Evolutionary conservation across 2,888 invertebrate species (phyloP).

Genomic region (Horisme vitalbata): DNA sequence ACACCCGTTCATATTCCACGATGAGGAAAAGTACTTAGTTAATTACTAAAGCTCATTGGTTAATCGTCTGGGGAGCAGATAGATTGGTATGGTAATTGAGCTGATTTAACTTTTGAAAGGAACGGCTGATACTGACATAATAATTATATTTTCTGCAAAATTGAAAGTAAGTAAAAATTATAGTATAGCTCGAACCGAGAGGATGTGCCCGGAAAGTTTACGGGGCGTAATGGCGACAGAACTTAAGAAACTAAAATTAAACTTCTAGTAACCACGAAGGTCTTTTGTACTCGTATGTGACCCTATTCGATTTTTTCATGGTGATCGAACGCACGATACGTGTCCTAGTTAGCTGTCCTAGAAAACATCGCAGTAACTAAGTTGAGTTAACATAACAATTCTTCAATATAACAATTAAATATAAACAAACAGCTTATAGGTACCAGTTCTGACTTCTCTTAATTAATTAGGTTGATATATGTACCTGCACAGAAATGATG

Average conservation of each 20-base stretch:
- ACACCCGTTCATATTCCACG: constrained; percentile 27
- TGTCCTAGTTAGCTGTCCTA: constrained; percentile 7
- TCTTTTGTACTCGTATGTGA: constrained; percentile 46
- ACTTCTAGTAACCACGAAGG: constrained; percentile 47
- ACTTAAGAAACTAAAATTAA: constrained; percentile 35
- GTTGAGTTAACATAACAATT: background rate
- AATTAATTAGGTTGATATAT: constrained; percentile 26
- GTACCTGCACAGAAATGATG: constrained; percentile 27
- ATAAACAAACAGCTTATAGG: background rate
- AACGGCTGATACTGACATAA: constrained; percentile 3
- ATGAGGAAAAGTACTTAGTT: constrained; percentile 35
- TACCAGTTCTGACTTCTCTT: constrained; percentile 12
- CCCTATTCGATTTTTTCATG: constrained; percentile 52
- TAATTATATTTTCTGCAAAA: constrained; percentile 5
- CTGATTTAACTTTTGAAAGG: constrained; percentile 11
- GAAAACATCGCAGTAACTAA: constrained; percentile 2
- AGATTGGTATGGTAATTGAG: constrained; percentile 7
- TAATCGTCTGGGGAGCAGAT: constrained; percentile 18
- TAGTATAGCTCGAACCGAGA: constrained; percentile 13
- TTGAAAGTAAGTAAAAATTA: constrained; percentile 23
- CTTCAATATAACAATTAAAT: background rate
- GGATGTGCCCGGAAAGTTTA: constrained; percentile 9
- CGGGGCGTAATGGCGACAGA: constrained; percentile 26
- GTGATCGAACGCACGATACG: constrained; percentile 38
- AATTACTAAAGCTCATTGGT: constrained; percentile 31